Evolutionary conservation across 2,888 invertebrate genomes (phyloP), one percentile per base, ranked within the genome.

Genomic region (Stegophylla sp.): DNA sequence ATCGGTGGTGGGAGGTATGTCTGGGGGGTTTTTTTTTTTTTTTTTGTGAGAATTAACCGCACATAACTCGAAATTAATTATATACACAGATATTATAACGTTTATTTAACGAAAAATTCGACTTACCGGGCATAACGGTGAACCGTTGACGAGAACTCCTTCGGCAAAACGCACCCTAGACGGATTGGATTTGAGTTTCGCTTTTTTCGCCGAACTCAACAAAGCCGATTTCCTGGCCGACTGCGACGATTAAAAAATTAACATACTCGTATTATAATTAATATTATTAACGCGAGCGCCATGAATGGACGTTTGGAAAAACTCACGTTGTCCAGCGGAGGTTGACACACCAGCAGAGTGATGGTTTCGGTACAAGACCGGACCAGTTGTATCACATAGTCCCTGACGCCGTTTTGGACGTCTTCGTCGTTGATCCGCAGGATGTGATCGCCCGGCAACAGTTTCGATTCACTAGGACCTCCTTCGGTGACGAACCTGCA

Each of bases 401-500:
- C 95, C 48, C 96, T 89, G 0, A 95, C 94, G 2, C 95, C 93
- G 69, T 90, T 87, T 86, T 92, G 91, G 15, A 97, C 96, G 86
- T 96, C 95, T 87, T 95, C 94, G 1, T 94, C 95, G 86, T 97
- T 96, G 69, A 97, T 95, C 84, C 91, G 91, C 53, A 96, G 89
- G 85, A 97, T 95, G 87, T 96, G 95, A 86, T 97, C 97, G 7
- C 95, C 96, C 0, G 96, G 95, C 85, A 94, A 91, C 83, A 97
- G 88, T 90, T 94, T 94, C 81, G 93, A 93, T 82, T 94, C 94
- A 86, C 96, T 96, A 1, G 97, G 96, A 15, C 96, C 96, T 85
- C 94, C 95, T 88, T 93, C 94, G 0, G 94, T 94, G 20, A 94
- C 94, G 86, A 93, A 94, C 83, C 87, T 87, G 83, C 20, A 85